These are phyloP conservation scores for Auanema freiburgensis DNA, from an alignment of 2,888 invertebrate species.

Conservation along the genomic window DNA sequence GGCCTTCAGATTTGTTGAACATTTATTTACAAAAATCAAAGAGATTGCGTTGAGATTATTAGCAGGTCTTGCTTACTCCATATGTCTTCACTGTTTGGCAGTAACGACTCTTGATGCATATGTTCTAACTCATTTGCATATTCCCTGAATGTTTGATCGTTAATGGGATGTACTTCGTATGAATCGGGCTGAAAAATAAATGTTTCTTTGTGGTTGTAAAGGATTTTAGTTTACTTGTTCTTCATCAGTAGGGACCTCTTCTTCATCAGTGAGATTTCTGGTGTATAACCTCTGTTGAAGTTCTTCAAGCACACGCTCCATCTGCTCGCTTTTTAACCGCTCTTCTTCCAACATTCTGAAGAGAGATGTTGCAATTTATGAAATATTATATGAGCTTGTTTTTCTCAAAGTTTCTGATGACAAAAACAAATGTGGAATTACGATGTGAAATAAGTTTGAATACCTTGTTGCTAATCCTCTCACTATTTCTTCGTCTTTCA, in stretches of 20 bases:
- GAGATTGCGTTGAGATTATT: slow-evolving; percentile 51
- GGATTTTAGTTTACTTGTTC: slow-evolving; percentile 14
- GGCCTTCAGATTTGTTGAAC: slow-evolving; percentile 55
- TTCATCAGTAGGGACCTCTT: slow-evolving; percentile 10
- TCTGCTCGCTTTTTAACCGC: slow-evolving; percentile 43
- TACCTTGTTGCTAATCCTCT: slow-evolving; percentile 48
- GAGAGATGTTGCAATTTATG: background rate
- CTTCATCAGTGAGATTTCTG: slow-evolving; percentile 29
- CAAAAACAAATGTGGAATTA: no score
- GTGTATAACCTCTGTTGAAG: slow-evolving; percentile 36
- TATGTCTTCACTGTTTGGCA: slow-evolving; percentile 4
- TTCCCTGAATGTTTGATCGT: slow-evolving; percentile 30
- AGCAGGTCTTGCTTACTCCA: slow-evolving; percentile 36
- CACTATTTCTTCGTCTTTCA: slow-evolving; percentile 51
- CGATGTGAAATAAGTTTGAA: background rate
- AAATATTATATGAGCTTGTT: slow-evolving; percentile 1
- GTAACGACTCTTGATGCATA: background rate
- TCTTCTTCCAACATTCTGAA: slow-evolving; percentile 52
- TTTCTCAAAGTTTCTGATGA: background rate
- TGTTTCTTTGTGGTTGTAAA: background rate
- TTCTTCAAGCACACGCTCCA: slow-evolving; percentile 43
- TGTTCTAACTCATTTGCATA: slow-evolving; percentile 33
- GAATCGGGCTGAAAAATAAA: background rate
- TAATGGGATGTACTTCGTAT: slow-evolving; percentile 10
- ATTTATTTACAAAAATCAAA: slow-evolving; percentile 16